Conservation (phyloP, 2,113 vertebrate genomes). For the Capra hircus region DNA sequence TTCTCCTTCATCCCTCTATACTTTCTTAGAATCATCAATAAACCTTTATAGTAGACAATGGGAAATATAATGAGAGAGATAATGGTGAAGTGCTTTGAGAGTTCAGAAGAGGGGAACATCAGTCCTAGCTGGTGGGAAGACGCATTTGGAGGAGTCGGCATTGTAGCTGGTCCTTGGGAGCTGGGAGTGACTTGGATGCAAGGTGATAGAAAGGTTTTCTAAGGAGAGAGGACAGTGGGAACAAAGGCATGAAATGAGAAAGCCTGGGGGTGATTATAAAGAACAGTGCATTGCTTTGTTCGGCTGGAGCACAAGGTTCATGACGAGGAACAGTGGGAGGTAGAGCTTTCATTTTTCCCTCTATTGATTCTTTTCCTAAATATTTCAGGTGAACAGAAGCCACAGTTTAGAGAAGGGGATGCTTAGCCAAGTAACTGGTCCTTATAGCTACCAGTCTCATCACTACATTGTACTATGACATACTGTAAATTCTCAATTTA, state of each 20-base stretch:
- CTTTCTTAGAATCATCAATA: not conserved
- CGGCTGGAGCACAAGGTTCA: conserved; percentile 8
- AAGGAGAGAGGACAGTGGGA: conserved; percentile 39
- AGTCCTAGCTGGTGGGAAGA: not conserved
- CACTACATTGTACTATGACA: not conserved
- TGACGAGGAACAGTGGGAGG: conserved; percentile 24
- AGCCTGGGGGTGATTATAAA: conserved; percentile 40
- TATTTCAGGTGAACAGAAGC: conserved; percentile 58
- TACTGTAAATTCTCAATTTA: not conserved
- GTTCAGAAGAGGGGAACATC: not conserved
- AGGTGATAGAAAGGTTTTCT: conserved; percentile 54
- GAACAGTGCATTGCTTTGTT: conserved; percentile 46
- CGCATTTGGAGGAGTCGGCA: not conserved
- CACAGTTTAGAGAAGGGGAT: conserved; percentile 6
- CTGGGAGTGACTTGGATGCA: not conserved
- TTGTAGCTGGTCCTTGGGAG: conserved; percentile 22
- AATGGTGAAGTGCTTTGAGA: not conserved
- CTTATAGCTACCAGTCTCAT: not conserved
- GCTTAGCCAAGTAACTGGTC: not conserved
- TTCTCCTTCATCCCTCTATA: not conserved
- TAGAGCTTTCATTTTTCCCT: conserved; percentile 50
- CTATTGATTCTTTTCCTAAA: conserved; percentile 59
- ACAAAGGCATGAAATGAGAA: conserved; percentile 49
- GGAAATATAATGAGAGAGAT: not conserved
- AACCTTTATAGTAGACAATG: conserved; percentile 13